Conservation (phyloP, 2,113 vertebrate species). For the Eupsittula cactorum region DNA sequence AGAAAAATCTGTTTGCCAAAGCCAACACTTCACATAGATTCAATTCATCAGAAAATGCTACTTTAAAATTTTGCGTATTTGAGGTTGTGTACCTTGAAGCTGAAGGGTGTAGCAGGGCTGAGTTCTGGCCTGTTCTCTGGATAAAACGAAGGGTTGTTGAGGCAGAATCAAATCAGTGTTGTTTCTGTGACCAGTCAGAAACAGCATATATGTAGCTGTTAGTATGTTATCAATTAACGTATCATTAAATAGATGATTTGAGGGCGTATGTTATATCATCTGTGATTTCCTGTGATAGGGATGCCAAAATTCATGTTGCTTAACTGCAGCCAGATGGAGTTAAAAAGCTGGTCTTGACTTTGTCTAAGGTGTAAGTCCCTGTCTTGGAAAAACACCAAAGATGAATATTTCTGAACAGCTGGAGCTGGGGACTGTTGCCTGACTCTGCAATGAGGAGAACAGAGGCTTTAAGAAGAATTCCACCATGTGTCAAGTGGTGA, state of each 20-base stretch:
- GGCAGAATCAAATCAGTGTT: background rate
- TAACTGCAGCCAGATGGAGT: background rate
- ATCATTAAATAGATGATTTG: background rate
- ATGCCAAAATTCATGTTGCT: background rate
- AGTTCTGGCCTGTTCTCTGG: background rate
- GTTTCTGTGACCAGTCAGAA: background rate
- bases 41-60: background rate
- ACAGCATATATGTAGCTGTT: background rate
- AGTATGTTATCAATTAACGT: background rate
- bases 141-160: accelerated
- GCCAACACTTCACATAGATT: background rate
- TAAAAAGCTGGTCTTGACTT: background rate
- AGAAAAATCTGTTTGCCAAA: background rate
- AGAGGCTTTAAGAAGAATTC: background rate
- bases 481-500: accelerated
- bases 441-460: background rate
- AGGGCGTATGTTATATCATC: background rate
- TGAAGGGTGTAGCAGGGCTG: background rate
- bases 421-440: background rate
- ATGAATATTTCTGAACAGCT: background rate
- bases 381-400: background rate
- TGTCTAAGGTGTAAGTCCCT: background rate
- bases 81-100: background rate
- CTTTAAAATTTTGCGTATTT: background rate
- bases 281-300: background rate